Percentiles rank a stretch among this genome's conserved stretches.
These are phyloP conservation scores for Pectinophora gossypiella DNA, from an alignment of 1,140 invertebrate genomes.

Conservation along the genomic window DNA sequence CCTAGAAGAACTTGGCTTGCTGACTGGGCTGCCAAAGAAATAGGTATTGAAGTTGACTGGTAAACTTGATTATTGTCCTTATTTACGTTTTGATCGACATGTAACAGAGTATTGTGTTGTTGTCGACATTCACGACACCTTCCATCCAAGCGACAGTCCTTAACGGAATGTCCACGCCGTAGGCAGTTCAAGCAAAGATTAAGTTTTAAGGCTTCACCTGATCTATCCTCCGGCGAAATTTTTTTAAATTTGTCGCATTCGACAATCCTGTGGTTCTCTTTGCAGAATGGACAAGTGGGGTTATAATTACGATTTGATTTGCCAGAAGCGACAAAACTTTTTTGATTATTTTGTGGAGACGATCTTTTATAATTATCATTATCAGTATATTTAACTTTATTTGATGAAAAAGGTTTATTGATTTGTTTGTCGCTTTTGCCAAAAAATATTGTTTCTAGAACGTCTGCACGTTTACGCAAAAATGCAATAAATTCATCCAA, in stretches of 20 bases:
- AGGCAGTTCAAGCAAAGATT: neutral
- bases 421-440: neutral
- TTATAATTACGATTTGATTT: too few species aligned
- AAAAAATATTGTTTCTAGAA: neutral
- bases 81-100: neutral
- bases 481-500: neutral
- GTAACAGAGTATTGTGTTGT: neutral
- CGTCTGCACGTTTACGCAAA: neutral
- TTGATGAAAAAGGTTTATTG: too few species aligned
- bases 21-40: neutral
- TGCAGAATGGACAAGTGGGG: neutral
- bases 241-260: neutral
- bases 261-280: neutral
- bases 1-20: neutral
- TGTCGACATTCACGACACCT: neutral
- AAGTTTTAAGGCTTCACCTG: neutral
- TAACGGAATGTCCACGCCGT: neutral
- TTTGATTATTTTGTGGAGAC: neutral
- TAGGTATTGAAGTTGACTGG: neutral
- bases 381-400: neutral
- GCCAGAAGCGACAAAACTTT: neutral
- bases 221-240: neutral
- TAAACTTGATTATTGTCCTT: neutral
- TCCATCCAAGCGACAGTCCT: neutral
- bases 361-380: neutral